Evolutionary conservation across 2,888 invertebrate genomes (phyloP).

Genomic region (Cosmorhoe ocellata): DNA sequence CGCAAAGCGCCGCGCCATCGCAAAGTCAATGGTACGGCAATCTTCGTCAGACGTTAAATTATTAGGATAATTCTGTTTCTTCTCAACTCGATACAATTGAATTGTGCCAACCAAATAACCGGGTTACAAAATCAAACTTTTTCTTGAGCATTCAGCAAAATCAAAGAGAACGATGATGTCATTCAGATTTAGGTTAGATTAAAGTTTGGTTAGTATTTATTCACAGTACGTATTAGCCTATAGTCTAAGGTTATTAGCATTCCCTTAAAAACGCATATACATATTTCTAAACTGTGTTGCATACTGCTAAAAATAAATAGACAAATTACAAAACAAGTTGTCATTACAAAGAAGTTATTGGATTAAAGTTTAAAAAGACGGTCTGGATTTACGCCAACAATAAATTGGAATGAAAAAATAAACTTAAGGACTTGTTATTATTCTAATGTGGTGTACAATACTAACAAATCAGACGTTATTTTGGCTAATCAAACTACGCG

Average conservation of each 20-base stretch:
- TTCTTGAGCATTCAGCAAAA: slow-evolving; percentile 30
- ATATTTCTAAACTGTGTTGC: too few relatives aligned
- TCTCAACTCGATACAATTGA: slow-evolving; percentile 23
- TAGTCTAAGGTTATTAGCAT: too few relatives aligned
- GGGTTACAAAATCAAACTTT: slow-evolving; percentile 27
- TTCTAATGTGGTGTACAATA: slow-evolving; percentile 6
- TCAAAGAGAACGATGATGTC: slow-evolving; percentile 23
- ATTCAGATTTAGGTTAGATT: slow-evolving; percentile 10
- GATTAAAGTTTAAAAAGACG: slow-evolving; percentile 10
- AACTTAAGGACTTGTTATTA: slow-evolving; percentile 9
- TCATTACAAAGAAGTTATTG: slow-evolving; percentile 16
- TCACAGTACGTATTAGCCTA: too few relatives aligned
- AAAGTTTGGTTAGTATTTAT: too few relatives aligned
- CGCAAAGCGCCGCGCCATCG: too few relatives aligned
- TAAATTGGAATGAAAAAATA: slow-evolving; percentile 17
- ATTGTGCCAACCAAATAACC: slow-evolving; percentile 13
- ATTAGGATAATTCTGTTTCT: slow-evolving; percentile 9
- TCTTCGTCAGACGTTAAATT: too few relatives aligned
- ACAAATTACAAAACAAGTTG: slow-evolving; percentile 16
- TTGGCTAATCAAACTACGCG: neutral
- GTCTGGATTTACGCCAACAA: slow-evolving; percentile 17
- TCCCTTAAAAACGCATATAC: neutral
- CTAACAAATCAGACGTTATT: slow-evolving; percentile 5
- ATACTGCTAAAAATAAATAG: neutral
- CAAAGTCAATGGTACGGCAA: too few relatives aligned